A percentile compares a stretch with the other conserved stretches of the same genome.
Evolutionary conservation across 2,797 vertebrate genomes (phyloP).

Genomic region (Gallirallus australis): DNA sequence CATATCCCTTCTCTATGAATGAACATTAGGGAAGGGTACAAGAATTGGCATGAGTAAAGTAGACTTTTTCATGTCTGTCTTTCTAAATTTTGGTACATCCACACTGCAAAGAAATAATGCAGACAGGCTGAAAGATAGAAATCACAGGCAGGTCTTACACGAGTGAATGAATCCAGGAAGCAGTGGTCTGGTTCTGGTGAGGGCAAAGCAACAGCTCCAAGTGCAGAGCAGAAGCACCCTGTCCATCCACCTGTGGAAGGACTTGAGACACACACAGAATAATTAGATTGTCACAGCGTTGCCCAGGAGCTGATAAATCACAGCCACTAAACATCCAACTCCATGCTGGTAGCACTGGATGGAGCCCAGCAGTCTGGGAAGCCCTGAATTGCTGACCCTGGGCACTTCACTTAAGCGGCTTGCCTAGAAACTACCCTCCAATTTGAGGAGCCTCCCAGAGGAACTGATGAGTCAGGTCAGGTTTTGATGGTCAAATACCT

Average conservation of each 20-base stretch:
- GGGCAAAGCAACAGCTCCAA: not conserved
- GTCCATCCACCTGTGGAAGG: fast-evolving
- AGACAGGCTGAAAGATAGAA: not conserved
- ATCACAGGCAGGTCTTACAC: not conserved
- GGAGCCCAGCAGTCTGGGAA: not conserved
- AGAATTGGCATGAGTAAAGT: not conserved
- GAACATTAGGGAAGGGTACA: not conserved
- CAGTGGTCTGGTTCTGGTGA: not conserved
- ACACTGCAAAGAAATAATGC: not conserved
- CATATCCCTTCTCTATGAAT: too few relatives aligned
- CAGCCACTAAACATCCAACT: fast-evolving
- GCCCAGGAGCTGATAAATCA: not conserved
- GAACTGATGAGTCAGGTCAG: not conserved
- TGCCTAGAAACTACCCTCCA: not conserved
- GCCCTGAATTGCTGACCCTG: not conserved
- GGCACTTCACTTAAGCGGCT: not conserved
- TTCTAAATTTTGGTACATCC: not conserved
- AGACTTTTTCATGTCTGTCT: not conserved
- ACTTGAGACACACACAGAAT: fast-evolving
- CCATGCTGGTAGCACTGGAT: fast-evolving
- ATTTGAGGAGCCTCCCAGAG: not conserved
- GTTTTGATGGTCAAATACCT: not conserved
- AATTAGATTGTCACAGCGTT: not conserved
- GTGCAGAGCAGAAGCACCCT: not conserved
- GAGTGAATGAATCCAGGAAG: not conserved